Evolutionary conservation across 2,113 vertebrate species (phyloP).

Genomic region (Brevimyrus niger): DNA sequence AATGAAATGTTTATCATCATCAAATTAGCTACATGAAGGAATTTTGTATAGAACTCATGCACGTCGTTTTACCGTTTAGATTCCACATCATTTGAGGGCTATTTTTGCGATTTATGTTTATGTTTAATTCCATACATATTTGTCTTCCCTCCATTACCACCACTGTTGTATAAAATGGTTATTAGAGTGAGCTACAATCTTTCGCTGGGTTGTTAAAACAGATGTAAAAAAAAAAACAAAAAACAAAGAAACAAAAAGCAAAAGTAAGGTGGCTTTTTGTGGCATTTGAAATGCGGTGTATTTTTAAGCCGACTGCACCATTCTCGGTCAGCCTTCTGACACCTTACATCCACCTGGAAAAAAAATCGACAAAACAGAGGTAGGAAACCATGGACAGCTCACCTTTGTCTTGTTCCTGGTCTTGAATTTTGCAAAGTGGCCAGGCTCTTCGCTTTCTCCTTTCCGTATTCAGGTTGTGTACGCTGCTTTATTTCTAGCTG

Average conservation of each 20-base stretch:
- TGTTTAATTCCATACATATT: background rate
- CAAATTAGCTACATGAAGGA: background rate
- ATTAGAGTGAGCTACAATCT: background rate
- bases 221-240: background rate
- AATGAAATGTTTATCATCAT: background rate
- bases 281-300: background rate
- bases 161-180: background rate
- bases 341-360: conserved; percentile 4
- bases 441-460: background rate
- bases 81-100: background rate
- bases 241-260: background rate
- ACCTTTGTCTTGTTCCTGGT: conserved; percentile 15
- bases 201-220: background rate
- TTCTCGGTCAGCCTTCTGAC: background rate
- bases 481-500: background rate
- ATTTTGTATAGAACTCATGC: background rate
- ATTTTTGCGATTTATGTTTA: background rate
- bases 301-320: background rate
- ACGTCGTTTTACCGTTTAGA: background rate
- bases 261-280: background rate
- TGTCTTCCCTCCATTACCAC: background rate
- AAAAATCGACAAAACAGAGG: background rate
- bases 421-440: background rate
- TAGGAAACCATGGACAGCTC: conserved; percentile 2
- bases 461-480: background rate